phyloP scores from a whole-genome alignment of 2,113 vertebrate genomes.

The Pontoporia blainvillei region DNA sequence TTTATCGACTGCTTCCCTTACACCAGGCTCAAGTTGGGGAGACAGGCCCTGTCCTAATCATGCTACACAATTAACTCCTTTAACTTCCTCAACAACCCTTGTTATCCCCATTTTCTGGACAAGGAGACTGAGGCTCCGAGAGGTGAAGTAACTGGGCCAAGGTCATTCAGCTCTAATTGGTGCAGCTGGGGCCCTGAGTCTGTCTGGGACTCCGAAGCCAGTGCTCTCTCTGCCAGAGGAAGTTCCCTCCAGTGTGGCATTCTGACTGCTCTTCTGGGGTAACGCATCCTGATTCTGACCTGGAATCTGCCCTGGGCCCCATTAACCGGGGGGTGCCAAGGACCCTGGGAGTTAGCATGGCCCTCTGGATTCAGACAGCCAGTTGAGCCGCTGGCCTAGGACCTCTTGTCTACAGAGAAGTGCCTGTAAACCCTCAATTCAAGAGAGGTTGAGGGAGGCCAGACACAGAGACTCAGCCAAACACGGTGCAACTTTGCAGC shows the following conservation, averaged over 20 bases:
- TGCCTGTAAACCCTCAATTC: not conserved
- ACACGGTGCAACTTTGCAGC: fast-evolving
- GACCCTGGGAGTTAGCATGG: not conserved
- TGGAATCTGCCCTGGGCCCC: not conserved
- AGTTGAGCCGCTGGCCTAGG: not conserved
- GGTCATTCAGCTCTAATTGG: not conserved
- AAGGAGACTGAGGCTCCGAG: not conserved
- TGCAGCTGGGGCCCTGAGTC: not conserved
- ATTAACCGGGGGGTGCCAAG: not conserved
- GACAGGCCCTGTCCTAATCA: not conserved
- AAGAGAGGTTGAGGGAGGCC: not conserved
- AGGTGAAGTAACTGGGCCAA: not conserved
- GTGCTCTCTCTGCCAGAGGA: not conserved
- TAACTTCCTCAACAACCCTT: not conserved
- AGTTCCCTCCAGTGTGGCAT: too few relatives aligned
- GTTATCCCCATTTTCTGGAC: not conserved
- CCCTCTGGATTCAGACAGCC: not conserved
- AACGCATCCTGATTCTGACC: not conserved
- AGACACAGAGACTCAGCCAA: not conserved
- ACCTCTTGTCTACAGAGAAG: not conserved
- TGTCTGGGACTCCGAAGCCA: not conserved
- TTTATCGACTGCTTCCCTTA: not conserved
- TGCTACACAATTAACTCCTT: not conserved
- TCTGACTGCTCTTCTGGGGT: not conserved
- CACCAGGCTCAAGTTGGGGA: not conserved